Evolutionary conservation across 1,140 invertebrate species (phyloP), one percentile per base, ranked within the genome.

Genomic region (Anadara kagoshimensis): DNA sequence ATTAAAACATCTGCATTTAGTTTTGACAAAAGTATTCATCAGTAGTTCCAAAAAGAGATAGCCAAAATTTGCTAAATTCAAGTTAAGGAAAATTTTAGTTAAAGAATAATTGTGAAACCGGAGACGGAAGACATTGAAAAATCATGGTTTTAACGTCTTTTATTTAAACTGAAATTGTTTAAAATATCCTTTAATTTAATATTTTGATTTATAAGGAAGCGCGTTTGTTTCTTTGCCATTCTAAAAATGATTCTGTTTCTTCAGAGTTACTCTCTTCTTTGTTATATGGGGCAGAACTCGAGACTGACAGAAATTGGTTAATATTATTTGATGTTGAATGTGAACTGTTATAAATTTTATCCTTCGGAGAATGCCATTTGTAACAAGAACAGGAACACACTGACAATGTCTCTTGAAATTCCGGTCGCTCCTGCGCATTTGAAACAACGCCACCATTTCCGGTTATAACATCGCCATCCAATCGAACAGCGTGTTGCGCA

Each of bases 401-500:
- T 57, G 94, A 95, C 49, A 92, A 88, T 44, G 92, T 91, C 86
- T 94, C 93, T 82, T 93, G 91, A 81, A 85, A 87, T 58, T 90
- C 87, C 5, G 83, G 83, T 36, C 78, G 81, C 73, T 89, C 87
- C 69, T 86, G 87, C 16, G 84, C 82, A 64, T 82, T 80, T 54
- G 88, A 89, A 56, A 76, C 91, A 89, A 78, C 91, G 29, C 90
- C 89, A 8, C 91, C 91, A 80, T 93, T 93, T 59, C 91, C 90
- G 22, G 91, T 92, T 64, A 98, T 97, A 70, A 98, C 95, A 90
- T 98, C 97, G 64, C 97, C 97, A 84, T 98, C 97, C 57, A 98
- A 90, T 1, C 93, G 93, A 1, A 95, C 89, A n/a, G 95, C 93
- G 62, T 94, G 92, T 71, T 94, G 93, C 0, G 94, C 93, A 12